Evolutionary conservation across 1,140 invertebrate species (phyloP), one percentile per base, ranked within the genome.

Genomic region (Diachasmimorpha longicaudata): DNA sequence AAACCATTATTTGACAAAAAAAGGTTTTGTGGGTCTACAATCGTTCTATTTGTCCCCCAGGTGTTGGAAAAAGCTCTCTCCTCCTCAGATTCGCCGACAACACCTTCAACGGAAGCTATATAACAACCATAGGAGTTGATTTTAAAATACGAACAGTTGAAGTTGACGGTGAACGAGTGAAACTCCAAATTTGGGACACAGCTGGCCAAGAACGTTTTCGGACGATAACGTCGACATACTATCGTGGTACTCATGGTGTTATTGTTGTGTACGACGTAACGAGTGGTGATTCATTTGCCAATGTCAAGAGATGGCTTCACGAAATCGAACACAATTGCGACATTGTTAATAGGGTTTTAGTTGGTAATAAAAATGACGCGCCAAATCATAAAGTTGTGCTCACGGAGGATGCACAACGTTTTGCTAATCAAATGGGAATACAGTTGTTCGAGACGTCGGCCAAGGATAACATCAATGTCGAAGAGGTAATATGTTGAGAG

Each of bases 261-360:
- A 98, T 99, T 83, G 97, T 99, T 70, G 98, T 99, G 13, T 99
- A 99, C 90, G 98, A 99, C 92, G 98, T 99, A 25, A 98, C 96
- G 67, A 99, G 96, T 90, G 98, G 97, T 31, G 98, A 99, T 86
- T 98, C 97, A 9, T 99, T 99, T 92, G 97, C 97, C 68, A 99
- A 99, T 90, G 98, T 99, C 0, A 98, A 99, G 87, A 91, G 98
- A 86, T 97, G 96, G 96, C 91, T 99, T 39, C 96, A 99, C 85
- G 98, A 99, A 92, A 99, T 99, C 81, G 98, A 99, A 85, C 96
- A 99, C 86, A 99, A 99, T 91, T 99, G 98, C 93, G 98, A 99
- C 92, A 95, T 98, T 84, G 98, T 99, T 72, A 99, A 99, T 91
- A 97, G 96, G 93, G 97, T 99, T 90, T 92, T 99, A 92, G 98